Evolutionary conservation across 1,140 invertebrate genomes (phyloP), one percentile per base, ranked within the genome.

Genomic region (Papilio glaucus): DNA sequence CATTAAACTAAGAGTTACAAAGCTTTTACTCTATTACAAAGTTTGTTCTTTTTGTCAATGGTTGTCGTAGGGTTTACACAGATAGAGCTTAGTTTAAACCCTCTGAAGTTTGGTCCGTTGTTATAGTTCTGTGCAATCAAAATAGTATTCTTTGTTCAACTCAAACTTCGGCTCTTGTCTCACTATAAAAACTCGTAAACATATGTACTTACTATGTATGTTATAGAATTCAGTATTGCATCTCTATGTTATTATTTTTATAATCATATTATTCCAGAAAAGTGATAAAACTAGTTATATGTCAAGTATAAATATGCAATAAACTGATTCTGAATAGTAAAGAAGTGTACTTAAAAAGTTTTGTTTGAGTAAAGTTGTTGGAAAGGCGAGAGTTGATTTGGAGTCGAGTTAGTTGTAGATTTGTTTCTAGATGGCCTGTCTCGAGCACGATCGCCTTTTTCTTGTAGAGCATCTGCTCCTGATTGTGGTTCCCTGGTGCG

Each of bases 391-490:
- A 80, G 77, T 84, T 79, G 81, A 83, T 81, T 81, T 72, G 74
- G 72, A 69, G 13, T 72, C 73, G 71, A 78, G 75, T 81, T 80
- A 76, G 77, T 80, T 73, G 63, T 71, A 82, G 78, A 86, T 81
- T 86, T 87, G 80, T 86, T 80, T 74, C 72, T 72, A 75, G 76
- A 78, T 83, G 76, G 73, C 69, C 79, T 78, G 75, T 78, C 78
- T 38, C 49, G 39, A 60, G 41, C 81, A 81, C 63, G 62, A 67
- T 29, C 41, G 42, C 26, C 38, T 53, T 18, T 77, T 49, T 49
- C 67, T 69, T 49, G 53, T 37, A 69, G 18, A 49, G 15, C 67
- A 65, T 65, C 62, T 38, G 62, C 37, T 24, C 15, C n/a, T 65
- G 29, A 65, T 65, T 65, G 62, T 65, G 33, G 62, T 65, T 39